phyloP scores from a whole-genome alignment of 2,888 invertebrate species.

The Andrena trimmerana region DNA sequence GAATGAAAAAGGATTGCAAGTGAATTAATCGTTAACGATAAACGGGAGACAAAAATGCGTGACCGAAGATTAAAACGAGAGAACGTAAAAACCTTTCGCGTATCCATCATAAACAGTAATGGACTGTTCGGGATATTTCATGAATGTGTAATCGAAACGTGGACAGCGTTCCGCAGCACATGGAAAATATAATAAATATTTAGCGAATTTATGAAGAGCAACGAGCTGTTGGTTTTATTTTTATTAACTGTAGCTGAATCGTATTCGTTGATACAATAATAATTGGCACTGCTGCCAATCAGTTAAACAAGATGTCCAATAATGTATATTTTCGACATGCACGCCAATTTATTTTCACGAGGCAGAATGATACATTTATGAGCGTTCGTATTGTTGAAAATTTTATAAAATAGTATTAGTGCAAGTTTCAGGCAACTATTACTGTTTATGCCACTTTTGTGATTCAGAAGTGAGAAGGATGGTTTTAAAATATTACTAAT shows the following conservation, averaged over 20 bases:
- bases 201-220: slow-evolving; percentile 59
- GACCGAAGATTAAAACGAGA: neutral
- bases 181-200: slow-evolving; percentile 73
- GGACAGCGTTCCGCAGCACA: slow-evolving; percentile 23
- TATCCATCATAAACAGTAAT: slow-evolving; percentile 68
- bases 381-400: neutral
- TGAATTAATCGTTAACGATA: slow-evolving; percentile 9
- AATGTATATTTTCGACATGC: slow-evolving; percentile 14
- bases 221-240: slow-evolving; percentile 51
- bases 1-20: too few relatives aligned
- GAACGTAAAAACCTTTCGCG: slow-evolving; percentile 18
- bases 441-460: too few relatives aligned
- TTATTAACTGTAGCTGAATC: slow-evolving; percentile 33
- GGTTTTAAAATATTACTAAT: too few relatives aligned
- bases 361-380: slow-evolving; percentile 13
- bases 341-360: slow-evolving; percentile 4
- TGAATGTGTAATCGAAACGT: slow-evolving; percentile 69
- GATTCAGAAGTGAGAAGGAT: too few relatives aligned
- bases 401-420: neutral
- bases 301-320: slow-evolving; percentile 30
- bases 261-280: slow-evolving; percentile 25
- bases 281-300: slow-evolving; percentile 25
- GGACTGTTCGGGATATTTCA: slow-evolving; percentile 68
- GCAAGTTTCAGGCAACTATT: too few relatives aligned
- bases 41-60: neutral